Evolutionary conservation across 1,140 invertebrate species (phyloP).

Genomic region (Solenopsis fugax): DNA sequence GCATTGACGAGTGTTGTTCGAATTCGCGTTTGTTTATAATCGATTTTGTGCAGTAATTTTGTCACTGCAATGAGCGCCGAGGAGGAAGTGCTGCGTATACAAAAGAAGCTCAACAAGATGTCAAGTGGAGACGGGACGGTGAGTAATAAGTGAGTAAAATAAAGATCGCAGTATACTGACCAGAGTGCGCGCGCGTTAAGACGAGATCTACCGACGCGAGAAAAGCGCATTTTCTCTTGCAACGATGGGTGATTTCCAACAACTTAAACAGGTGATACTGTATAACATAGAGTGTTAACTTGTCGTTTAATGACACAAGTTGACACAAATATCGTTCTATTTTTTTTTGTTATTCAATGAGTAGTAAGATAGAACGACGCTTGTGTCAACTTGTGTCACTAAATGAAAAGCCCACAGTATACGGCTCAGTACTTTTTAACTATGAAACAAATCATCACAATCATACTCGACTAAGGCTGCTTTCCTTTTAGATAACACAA

Average conservation of each 20-base stretch:
- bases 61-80: constrained; percentile 92
- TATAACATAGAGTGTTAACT: no score
- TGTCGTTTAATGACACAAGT: no score
- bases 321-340: no score
- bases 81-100: constrained; percentile 97
- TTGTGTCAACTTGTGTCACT: no score
- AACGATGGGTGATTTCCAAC: background rate
- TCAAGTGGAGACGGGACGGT: constrained; percentile 94
- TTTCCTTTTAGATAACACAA: no score
- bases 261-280: no score
- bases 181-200: constrained; percentile 21
- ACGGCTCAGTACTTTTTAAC: no score
- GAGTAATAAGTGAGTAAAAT: constrained; percentile 88
- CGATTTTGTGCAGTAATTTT: background rate
- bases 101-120: constrained; percentile 98
- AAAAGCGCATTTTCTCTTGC: background rate
- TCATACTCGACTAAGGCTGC: no score
- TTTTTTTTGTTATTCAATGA: no score
- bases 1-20: background rate
- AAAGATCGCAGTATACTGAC: constrained; percentile 68
- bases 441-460: no score
- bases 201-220: background rate
- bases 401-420: no score
- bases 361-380: no score
- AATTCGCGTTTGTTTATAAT: constrained; percentile 14